Conservation (phyloP, 2,797 vertebrate species). For the Sphaeramia orbicularis region DNA sequence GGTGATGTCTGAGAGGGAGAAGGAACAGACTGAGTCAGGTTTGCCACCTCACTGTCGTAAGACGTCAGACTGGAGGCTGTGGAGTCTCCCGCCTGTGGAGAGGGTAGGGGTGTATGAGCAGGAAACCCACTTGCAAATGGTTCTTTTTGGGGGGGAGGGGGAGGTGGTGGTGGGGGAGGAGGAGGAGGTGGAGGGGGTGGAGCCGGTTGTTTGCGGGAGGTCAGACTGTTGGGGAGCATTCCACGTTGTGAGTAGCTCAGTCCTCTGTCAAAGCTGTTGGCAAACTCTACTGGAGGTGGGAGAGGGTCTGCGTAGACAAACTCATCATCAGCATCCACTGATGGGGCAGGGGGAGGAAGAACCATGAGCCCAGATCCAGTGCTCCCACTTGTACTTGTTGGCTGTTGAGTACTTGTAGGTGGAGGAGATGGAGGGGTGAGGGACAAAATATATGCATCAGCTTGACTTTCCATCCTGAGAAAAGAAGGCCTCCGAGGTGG, state of each 20-base stretch:
- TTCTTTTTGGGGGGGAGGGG: constrained; percentile 74
- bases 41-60: constrained; percentile 95
- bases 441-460: constrained; percentile 82
- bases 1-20: constrained; percentile 83
- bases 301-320: constrained; percentile 93
- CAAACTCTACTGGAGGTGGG: constrained; percentile 92
- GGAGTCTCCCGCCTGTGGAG: constrained; percentile 88
- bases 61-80: constrained; percentile 94
- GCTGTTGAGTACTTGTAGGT: constrained; percentile 62
- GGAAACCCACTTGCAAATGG: constrained; percentile 74
- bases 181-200: constrained; percentile 52
- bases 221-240: constrained; percentile 62
- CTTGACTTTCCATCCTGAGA: constrained; percentile 86
- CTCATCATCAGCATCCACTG: constrained; percentile 92
- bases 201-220: constrained; percentile 69
- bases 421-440: constrained; percentile 85
- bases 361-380: constrained; percentile 87
- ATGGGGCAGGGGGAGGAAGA: constrained; percentile 92
- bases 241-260: constrained; percentile 70
- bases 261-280: constrained; percentile 91
- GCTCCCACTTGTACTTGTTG: constrained; percentile 62
- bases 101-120: constrained; percentile 78
- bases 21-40: constrained; percentile 89
- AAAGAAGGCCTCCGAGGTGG: constrained; percentile 81
- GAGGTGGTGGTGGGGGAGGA: not conserved